Evolutionary conservation across 2,797 vertebrate genomes (phyloP).

Genomic region (Odontamblyopus rebecca): DNA sequence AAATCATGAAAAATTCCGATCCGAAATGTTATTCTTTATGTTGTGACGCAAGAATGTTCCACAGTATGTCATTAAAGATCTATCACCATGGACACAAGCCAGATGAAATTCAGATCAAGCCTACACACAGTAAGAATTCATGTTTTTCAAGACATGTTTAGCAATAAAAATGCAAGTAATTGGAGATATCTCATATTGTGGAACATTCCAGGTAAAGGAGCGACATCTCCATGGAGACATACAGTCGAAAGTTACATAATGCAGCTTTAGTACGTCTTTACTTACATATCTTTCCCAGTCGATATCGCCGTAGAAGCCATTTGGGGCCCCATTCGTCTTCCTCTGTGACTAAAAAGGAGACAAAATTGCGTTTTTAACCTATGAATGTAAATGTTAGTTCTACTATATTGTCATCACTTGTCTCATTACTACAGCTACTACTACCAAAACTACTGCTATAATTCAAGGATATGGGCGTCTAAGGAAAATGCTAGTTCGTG

Average conservation of each 20-base stretch:
- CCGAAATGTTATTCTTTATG: too few relatives aligned
- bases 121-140: too few relatives aligned
- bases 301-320: slow-evolving; percentile 96
- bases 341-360: slow-evolving; percentile 79
- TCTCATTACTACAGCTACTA: not conserved
- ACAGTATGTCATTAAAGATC: not conserved
- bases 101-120: too few relatives aligned
- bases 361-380: slow-evolving; percentile 7
- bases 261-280: not conserved
- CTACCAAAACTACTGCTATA: not conserved
- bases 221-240: not conserved
- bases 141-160: too few relatives aligned
- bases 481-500: not conserved
- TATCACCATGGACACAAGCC: not conserved
- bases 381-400: not conserved
- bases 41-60: not conserved
- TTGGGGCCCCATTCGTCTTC: slow-evolving; percentile 92
- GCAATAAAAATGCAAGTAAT: too few relatives aligned
- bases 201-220: too few relatives aligned
- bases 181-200: too few relatives aligned
- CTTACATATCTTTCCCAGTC: slow-evolving; percentile 99
- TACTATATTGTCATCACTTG: not conserved
- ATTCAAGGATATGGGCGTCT: not conserved
- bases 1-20: too few relatives aligned
- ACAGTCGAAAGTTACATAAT: not conserved